Conservation (phyloP, 2,797 vertebrate species). For the Danio albolineatus region DNA sequence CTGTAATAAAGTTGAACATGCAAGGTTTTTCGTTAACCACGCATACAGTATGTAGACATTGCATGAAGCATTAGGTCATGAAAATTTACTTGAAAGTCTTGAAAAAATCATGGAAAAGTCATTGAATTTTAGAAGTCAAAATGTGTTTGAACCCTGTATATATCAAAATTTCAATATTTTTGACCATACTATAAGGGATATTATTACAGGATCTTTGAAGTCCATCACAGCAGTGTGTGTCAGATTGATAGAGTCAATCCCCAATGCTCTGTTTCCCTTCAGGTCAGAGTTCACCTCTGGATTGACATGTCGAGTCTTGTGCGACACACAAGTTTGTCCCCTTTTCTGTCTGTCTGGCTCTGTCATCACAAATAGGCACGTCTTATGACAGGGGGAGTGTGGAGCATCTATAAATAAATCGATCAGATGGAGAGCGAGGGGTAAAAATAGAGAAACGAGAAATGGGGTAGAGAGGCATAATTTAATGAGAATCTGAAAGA, state of each 20-base stretch:
- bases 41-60: too few species aligned
- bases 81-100: too few species aligned
- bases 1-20: too few species aligned
- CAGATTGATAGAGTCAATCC: slow-evolving; percentile 6
- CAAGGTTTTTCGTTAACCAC: too few species aligned
- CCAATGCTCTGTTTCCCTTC: slow-evolving; percentile 16
- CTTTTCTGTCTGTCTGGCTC: slow-evolving; percentile 65
- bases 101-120: too few species aligned
- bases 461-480: slow-evolving; percentile 6
- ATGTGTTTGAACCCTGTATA: too few species aligned
- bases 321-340: slow-evolving; percentile 46
- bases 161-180: too few species aligned
- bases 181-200: too few species aligned
- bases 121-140: too few species aligned
- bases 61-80: too few species aligned
- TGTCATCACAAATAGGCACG: slow-evolving; percentile 72
- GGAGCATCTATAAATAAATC: slow-evolving; percentile 78
- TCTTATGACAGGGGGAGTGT: slow-evolving; percentile 78
- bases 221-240: not conserved
- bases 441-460: slow-evolving; percentile 25
- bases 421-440: slow-evolving; percentile 54
- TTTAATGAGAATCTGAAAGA: not conserved
- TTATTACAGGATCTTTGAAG: not conserved
- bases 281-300: slow-evolving; percentile 39
- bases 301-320: slow-evolving; percentile 45